Percentiles rank a stretch among this genome's conserved stretches.
Conservation (phyloP, 2,888 invertebrate species). For the Ryuthela nishihirai region DNA sequence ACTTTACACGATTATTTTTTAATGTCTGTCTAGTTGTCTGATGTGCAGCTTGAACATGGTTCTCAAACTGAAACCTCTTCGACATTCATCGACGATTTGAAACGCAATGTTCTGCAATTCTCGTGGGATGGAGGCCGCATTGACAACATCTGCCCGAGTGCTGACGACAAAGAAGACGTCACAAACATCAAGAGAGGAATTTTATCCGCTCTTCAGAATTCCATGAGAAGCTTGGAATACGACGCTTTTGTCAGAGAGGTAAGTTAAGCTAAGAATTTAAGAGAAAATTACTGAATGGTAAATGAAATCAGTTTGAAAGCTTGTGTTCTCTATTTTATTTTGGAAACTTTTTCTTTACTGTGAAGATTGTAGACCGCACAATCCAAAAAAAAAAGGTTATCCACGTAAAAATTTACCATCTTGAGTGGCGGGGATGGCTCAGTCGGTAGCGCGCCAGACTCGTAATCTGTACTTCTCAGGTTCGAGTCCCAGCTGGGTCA, state of each 20-base stretch:
- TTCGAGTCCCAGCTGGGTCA: no score
- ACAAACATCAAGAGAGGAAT: constrained; percentile 52
- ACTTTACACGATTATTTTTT: no score
- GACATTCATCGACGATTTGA: constrained; percentile 40
- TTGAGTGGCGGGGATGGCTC: no score
- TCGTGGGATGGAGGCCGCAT: constrained; percentile 49
- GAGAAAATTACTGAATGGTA: neutral
- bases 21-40: constrained; percentile 8
- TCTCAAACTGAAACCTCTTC: constrained; percentile 1
- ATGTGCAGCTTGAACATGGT: constrained; percentile 16
- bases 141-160: constrained; percentile 48
- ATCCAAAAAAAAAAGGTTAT: no score
- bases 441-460: no score
- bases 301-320: neutral
- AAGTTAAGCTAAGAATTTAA: neutral
- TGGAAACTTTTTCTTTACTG: no score
- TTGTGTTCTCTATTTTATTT: neutral
- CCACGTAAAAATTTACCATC: no score
- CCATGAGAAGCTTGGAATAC: constrained; percentile 19
- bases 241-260: constrained; percentile 13
- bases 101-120: constrained; percentile 46
- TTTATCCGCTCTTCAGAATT: constrained; percentile 45
- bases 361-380: no score
- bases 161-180: constrained; percentile 47
- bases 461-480: no score